Conservation (phyloP, 1,140 invertebrate genomes). For the Globodera rostochiensis region DNA sequence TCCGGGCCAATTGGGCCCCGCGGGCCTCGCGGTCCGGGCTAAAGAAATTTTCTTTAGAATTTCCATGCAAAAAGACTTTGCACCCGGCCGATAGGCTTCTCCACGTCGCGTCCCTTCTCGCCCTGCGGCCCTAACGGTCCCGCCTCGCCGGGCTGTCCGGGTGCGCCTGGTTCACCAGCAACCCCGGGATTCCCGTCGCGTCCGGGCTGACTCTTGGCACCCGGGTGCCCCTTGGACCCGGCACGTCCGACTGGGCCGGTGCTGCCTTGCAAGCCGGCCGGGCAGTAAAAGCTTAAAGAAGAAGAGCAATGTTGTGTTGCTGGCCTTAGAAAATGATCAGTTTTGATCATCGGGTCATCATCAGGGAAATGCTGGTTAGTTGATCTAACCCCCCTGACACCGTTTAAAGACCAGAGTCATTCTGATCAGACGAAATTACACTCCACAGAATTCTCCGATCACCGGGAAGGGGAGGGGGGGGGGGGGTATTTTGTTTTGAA, state of each 20-base stretch:
- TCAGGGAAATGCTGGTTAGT: not conserved
- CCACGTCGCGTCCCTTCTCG: slow-evolving; percentile 30
- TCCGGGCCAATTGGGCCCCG: slow-evolving; percentile 11
- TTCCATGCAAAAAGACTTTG: not conserved
- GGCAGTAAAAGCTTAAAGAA: slow-evolving; percentile 48
- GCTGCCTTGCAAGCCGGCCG: slow-evolving; percentile 52
- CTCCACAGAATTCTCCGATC: no score
- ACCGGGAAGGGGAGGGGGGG: no score
- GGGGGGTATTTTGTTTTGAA: no score
- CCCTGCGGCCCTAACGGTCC: slow-evolving; percentile 50
- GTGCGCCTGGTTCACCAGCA: slow-evolving; percentile 45
- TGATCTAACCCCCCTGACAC: not conserved
- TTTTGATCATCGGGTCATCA: not conserved
- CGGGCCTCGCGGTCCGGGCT: slow-evolving; percentile 31
- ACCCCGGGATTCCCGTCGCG: slow-evolving; percentile 57
- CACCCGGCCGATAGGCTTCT: slow-evolving; percentile 19
- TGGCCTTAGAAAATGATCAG: no score
- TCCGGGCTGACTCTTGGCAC: slow-evolving; percentile 57
- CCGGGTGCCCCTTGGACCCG: slow-evolving; percentile 56
- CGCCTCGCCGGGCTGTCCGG: slow-evolving; percentile 49
- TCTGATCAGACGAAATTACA: no score
- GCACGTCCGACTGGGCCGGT: slow-evolving; percentile 59
- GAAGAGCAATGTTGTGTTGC: no score
- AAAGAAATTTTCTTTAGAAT: not conserved
- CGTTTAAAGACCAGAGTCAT: no score